Percentiles rank a stretch among this genome's conserved stretches.
Conservation (phyloP, 2,888 invertebrate genomes). For the Aproaerema taeniolella region DNA sequence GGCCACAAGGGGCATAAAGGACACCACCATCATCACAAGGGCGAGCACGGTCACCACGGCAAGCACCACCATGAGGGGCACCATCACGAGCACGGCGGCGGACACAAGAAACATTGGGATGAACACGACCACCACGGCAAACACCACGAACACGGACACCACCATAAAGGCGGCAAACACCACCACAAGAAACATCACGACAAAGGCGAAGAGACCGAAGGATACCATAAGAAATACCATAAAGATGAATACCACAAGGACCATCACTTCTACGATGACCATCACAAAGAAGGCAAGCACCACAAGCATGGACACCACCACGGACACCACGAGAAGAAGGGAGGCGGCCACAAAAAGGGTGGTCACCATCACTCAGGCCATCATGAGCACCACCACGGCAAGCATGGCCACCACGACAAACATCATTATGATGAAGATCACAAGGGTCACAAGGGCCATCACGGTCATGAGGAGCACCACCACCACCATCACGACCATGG, state of each 20-base stretch:
- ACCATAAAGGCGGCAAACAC: constrained; percentile 87
- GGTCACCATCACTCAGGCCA: constrained; percentile 86
- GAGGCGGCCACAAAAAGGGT: constrained; percentile 88
- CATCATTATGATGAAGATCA: constrained; percentile 90
- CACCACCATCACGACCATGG: constrained; percentile 86
- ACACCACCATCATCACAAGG: constrained; percentile 87
- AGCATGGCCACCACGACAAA: constrained; percentile 89
- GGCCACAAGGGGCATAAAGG: constrained; percentile 88
- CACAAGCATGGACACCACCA: constrained; percentile 88
- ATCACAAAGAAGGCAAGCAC: constrained; percentile 89
- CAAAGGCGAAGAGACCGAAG: constrained; percentile 89
- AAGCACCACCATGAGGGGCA: constrained; percentile 87
- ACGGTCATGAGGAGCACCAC: constrained; percentile 86
- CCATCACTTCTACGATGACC: constrained; percentile 92
- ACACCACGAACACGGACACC: constrained; percentile 86
- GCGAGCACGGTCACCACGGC: constrained; percentile 85
- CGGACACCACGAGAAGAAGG: constrained; percentile 86
- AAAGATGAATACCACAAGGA: constrained; percentile 93
- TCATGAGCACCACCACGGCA: constrained; percentile 86
- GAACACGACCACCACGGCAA: constrained; percentile 85
- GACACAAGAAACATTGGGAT: constrained; percentile 88
- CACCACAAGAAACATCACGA: constrained; percentile 90
- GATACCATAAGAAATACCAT: constrained; percentile 90
- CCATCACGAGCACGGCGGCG: constrained; percentile 86
- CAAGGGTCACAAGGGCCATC: constrained; percentile 87